phyloP scores from a whole-genome alignment of 2,797 vertebrate genomes.

The Prunella strophiata region DNA sequence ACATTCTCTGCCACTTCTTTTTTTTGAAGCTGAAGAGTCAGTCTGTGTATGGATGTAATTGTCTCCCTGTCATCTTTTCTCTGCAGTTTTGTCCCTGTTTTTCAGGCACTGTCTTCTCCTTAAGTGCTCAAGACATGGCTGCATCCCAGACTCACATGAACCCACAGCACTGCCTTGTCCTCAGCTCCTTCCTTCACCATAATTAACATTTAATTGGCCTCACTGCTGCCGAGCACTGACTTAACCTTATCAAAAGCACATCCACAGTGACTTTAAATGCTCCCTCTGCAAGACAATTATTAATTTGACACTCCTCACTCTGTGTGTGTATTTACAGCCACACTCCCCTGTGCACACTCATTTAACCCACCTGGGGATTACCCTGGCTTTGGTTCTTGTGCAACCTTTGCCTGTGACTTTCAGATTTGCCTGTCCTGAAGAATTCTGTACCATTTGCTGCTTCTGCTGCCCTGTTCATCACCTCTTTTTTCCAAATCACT shows the following conservation, averaged over 20 bases:
- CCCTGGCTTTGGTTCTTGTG: neutral
- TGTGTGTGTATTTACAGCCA: conserved; percentile 23
- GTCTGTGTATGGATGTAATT: neutral
- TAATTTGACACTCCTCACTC: conserved; percentile 22
- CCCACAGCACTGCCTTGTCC: neutral
- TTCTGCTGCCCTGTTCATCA: neutral
- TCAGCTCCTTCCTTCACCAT: conserved; percentile 20
- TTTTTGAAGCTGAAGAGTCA: neutral
- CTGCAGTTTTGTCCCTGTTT: neutral
- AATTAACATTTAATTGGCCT: conserved; percentile 63
- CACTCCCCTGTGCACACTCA: neutral
- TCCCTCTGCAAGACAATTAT: conserved; percentile 24
- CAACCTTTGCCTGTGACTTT: conserved; percentile 9
- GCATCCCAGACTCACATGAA: neutral
- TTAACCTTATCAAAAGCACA: conserved; percentile 53
- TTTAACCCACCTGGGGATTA: neutral
- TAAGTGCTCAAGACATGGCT: neutral
- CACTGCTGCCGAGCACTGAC: conserved; percentile 28
- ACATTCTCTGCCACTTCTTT: neutral
- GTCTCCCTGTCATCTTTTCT: neutral
- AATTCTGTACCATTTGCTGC: conserved; percentile 5
- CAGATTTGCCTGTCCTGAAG: conserved; percentile 17
- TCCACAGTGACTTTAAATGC: conserved; percentile 17
- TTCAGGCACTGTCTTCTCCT: neutral
- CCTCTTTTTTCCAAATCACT: neutral